Evolutionary conservation across 2,113 vertebrate genomes (phyloP).

Genomic region (Chitala chitala): DNA sequence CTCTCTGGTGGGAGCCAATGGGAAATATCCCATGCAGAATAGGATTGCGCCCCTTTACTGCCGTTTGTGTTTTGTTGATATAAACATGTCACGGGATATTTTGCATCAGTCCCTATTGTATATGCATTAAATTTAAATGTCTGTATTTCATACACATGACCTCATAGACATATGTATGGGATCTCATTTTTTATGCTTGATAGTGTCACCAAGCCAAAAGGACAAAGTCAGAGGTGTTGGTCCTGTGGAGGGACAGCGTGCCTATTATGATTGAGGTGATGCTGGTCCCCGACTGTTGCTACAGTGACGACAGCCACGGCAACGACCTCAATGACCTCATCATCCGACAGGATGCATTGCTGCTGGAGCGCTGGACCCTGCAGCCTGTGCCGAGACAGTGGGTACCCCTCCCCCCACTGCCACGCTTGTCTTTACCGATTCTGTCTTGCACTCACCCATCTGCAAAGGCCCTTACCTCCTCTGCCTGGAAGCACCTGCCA

Average conservation of each 20-base stretch:
- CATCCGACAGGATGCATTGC: constrained; percentile 88
- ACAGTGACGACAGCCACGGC: constrained; percentile 84
- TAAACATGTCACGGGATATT: no score
- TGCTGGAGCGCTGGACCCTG: constrained; percentile 94
- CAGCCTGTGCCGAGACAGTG: constrained; percentile 95
- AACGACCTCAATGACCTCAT: constrained; percentile 85
- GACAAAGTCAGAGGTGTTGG: constrained; percentile 84
- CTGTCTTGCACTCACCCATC: not conserved
- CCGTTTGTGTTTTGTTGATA: no score
- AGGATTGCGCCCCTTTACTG: no score
- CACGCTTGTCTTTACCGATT: no score
- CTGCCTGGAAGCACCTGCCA: not conserved
- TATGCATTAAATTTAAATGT: not conserved
- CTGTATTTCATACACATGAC: not conserved
- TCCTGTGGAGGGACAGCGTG: constrained; percentile 91
- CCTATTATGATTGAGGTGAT: constrained; percentile 99
- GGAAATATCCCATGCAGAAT: not conserved
- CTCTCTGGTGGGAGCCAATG: not conserved
- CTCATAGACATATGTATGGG: not conserved
- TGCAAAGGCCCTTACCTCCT: not conserved
- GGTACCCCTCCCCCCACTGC: no score
- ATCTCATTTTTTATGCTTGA: not conserved
- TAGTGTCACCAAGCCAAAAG: constrained; percentile 91
- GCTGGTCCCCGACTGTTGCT: constrained; percentile 97
- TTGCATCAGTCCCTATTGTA: no score